Evolutionary conservation across 2,888 invertebrate species (phyloP), one percentile per base, ranked within the genome.

Genomic region (Meloe dianella): DNA sequence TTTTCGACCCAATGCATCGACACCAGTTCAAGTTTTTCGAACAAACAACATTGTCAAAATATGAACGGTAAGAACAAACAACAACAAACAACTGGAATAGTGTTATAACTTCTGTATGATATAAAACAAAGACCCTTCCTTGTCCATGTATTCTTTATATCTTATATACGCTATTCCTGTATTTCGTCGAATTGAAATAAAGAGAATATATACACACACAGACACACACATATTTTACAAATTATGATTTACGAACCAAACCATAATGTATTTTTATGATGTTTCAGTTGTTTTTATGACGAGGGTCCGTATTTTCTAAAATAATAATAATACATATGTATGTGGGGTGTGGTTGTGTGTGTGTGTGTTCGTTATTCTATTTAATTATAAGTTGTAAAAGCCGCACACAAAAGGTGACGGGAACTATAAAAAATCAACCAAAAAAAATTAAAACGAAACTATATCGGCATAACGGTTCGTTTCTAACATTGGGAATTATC

Each of bases 1-100:
- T 74, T 75, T 74, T 74, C 76, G 66, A 65, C 61, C 73, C 73
- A 72, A 57, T 71, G 76, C 66, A 56, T 54, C 56, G 17, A 41
- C 7, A 41, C 32, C n/a, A 41, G 20, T 47, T 47, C 47, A 47
- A 47, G 9, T 47, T 47, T 20, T 20, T 47, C 47, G 27, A 3
- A 7, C 8, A 22, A 47, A 20, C 47, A 47, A 47, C 47, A 47
- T 7, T 47, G 47, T 47, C 47, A 20, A 47, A 47, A 47, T 47
- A 47, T 47, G 10, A 47, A 47, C 47, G 20, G 6, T n/a, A 22
- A 47, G 9, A 51, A 51, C 3, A 51, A 47, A 8, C 2, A 27
- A 27, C 27, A 47, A 2, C 8, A 20, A 51, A 22, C 10, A 12
- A 22, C 24, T 7, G 12, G 12, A 51, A 24, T 51, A 24, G 51